These are phyloP conservation scores for Junonia oenone DNA, from an alignment of 2,888 invertebrate species.

Conservation along the genomic window DNA sequence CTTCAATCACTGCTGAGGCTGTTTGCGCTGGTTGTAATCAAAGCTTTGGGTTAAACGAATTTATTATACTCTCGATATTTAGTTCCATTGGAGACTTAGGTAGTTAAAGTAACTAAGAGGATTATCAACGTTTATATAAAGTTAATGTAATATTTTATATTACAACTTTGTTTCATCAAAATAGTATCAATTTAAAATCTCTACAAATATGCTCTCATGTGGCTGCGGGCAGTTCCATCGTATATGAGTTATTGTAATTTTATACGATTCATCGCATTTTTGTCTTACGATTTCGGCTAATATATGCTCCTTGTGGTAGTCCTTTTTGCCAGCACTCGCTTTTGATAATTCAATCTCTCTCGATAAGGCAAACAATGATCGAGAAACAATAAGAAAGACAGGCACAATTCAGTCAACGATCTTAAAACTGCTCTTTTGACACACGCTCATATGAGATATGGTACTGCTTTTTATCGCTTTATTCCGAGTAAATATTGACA, in stretches of 20 bases:
- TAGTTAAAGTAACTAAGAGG: no score
- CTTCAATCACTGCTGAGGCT: slow-evolving; percentile 28
- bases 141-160: no score
- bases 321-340: slow-evolving; percentile 12
- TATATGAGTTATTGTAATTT: not conserved
- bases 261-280: not conserved
- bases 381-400: slow-evolving; percentile 7
- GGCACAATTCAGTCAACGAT: slow-evolving; percentile 6
- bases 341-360: slow-evolving; percentile 40
- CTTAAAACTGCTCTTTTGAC: slow-evolving; percentile 14
- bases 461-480: slow-evolving; percentile 13
- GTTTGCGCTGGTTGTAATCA: not conserved
- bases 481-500: slow-evolving; percentile 14
- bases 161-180: no score
- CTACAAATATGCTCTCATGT: no score
- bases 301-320: not conserved
- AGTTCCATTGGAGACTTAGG: no score
- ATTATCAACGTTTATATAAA: no score
- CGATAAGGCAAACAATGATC: slow-evolving; percentile 22
- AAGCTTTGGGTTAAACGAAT: not conserved
- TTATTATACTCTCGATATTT: no score
- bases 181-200: not conserved
- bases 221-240: no score
- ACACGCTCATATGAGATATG: slow-evolving; percentile 13
- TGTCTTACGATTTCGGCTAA: slow-evolving; percentile 8